phyloP scores from a whole-genome alignment of 1,140 invertebrate genomes.

The Dolichoris vasculosae region DNA sequence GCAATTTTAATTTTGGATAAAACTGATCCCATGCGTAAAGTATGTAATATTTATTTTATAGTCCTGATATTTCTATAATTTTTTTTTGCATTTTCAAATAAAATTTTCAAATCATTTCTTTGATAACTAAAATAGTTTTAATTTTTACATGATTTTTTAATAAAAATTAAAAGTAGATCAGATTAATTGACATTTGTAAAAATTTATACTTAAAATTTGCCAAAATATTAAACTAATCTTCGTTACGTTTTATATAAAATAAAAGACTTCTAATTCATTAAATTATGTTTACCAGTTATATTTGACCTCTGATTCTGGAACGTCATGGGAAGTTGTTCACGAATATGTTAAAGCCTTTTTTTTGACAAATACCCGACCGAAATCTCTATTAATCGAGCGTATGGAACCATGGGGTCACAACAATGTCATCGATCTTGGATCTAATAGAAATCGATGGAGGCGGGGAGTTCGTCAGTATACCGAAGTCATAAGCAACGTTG shows the following conservation, averaged over 20 bases:
- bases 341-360: conserved; percentile 85
- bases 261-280: background rate
- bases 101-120: too few relatives aligned
- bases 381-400: conserved; percentile 81
- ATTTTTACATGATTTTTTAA: too few relatives aligned
- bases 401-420: conserved; percentile 79
- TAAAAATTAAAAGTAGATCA: too few relatives aligned
- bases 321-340: conserved; percentile 80
- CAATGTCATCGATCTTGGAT: conserved; percentile 77
- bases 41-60: conserved; percentile 63
- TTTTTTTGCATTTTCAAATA: background rate
- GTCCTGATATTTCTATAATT: background rate
- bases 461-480: conserved; percentile 64
- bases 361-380: conserved; percentile 72
- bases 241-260: background rate
- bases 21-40: conserved; percentile 79
- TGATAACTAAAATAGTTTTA: too few relatives aligned
- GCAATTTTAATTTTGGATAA: conserved; percentile 82
- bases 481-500: conserved; percentile 80
- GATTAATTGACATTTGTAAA: too few relatives aligned
- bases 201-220: too few relatives aligned
- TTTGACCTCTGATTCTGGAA: conserved; percentile 84
- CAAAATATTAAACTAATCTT: too few relatives aligned
- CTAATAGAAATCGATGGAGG: conserved; percentile 64
- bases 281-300: conserved; percentile 78